A percentile compares a stretch with the other conserved stretches of the same genome.
These are phyloP conservation scores for Mus pahari DNA, from an alignment of 2,113 vertebrate genomes.

Conservation along the genomic window DNA sequence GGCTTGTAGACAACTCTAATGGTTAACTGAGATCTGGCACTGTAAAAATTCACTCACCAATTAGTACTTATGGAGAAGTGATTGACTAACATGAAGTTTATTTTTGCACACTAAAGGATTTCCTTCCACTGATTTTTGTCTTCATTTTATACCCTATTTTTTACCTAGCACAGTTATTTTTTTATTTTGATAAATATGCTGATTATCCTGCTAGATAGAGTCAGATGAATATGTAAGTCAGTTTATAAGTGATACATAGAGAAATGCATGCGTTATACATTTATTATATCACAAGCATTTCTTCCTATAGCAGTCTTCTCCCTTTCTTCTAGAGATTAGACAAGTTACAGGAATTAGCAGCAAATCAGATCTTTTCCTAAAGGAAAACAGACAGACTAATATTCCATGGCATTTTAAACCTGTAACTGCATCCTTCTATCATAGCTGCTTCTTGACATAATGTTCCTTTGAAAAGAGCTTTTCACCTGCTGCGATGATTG, in stretches of 20 bases:
- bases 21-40: background rate
- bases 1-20: background rate
- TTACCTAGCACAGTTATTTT: background rate
- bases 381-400: slow-evolving; percentile 18
- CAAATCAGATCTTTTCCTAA: slow-evolving; percentile 22
- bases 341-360: slow-evolving; percentile 18
- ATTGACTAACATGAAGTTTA: background rate
- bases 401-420: background rate
- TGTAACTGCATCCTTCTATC: slow-evolving; percentile 9
- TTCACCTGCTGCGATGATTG: slow-evolving; percentile 39
- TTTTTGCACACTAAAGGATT: background rate
- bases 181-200: background rate
- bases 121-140: background rate
- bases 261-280: background rate
- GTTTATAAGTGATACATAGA: background rate
- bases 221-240: background rate
- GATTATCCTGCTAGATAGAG: background rate
- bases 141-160: background rate
- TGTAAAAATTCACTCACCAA: background rate
- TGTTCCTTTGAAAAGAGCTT: slow-evolving; percentile 51
- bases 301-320: background rate
- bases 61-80: background rate
- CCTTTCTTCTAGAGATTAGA: background rate
- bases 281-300: slow-evolving; percentile 19
- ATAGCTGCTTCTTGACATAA: slow-evolving; percentile 45